Base-by-base conservation (phyloP, 2,888 invertebrate genomes). In the Hesperia comma region DNA sequence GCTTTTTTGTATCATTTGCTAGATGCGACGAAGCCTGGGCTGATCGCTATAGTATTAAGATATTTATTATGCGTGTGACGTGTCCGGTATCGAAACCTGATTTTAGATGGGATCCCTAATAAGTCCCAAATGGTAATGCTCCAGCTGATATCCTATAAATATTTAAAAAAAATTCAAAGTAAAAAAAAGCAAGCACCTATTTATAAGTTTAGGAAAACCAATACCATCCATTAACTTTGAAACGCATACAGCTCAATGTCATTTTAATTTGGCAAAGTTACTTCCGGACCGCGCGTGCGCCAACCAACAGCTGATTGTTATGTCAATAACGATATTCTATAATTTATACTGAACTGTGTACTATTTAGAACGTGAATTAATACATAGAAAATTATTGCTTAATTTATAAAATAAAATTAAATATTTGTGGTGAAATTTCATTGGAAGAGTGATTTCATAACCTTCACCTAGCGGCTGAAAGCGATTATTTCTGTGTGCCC, bases 401-500 rank as follows among this genome's bases (percentile, higher is more conserved):
- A n/a, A n/a, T n/a, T n/a, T n/a, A n/a, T 41, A 14, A 41, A 41
- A 14, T 10, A 41, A n/a, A n/a, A n/a, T n/a, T 17, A 58, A 61
- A 63, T 61, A 51, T 61, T 60, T 67, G 51, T 43, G 58, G 67
- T 49, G 58, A 67, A 64, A 46, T 51, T 60, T 12, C 12, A 19
- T 33, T 49, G 68, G 57, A 69, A 71, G 70, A 69, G 63, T 70
- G 53, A 51, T 37, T 61, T 61, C 41, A 51, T 86, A 86, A 87
- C 90, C 91, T 90, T 92, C 91, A 90, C 88, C 89, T 88, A 86
- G 86, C 87, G 77, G 77, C 89, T 88, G 87, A 90, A 88, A 88
- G 81, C 80, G 82, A 73, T 80, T 89, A 92, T 90, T 90, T 91
- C 83, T 84, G 88, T 78, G 75, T 80, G 90, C 79, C 88, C 90